Base-by-base conservation (phyloP, 2,888 invertebrate genomes). In the Doris montereyensis region DNA sequence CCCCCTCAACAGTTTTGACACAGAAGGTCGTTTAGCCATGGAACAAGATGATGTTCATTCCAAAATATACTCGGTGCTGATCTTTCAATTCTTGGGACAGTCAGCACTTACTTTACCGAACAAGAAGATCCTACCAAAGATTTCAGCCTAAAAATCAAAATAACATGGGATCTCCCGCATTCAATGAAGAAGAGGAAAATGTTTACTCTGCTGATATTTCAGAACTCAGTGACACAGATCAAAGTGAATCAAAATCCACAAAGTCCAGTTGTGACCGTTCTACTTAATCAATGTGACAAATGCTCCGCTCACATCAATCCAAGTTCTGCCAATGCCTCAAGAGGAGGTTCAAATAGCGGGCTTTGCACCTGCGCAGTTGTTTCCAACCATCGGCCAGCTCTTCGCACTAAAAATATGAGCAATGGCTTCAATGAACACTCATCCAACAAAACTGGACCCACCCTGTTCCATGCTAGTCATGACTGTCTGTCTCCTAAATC, bases 401-500 rank as follows among this genome's bases (percentile, higher is more conserved):
- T 82, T 32, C 78, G 82, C 3, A 75, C 82, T 5, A 81, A 78
- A 57, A 82, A 81, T 28, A 41, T 77, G 65, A 71, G 79, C 21
- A 82, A 76, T 72, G 76, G 79, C 35, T 79, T 78, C 81, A 82
- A 81, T 28, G 82, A 82, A 77, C 57, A 70, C 2, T 35, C 79
- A 2, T 41, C 70, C n/a, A 70, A 62, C 5, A 62, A 79, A 58
- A 77, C 76, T 28, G 79, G 81, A 21, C 28, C 81, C 68, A 77
- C 77, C 30, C 77, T 73, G 57, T 82, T 73, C 72, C 77, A 77
- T 24, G 60, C 80, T 75, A 82, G 77, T 79, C 82, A 82, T 35
- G 82, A 82, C 78, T 82, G 82, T 77, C 82, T 82, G 71, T 82
- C 82, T 60, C 82, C 82, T 30, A 82, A 82, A 35, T 82, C 82